phyloP scores from a whole-genome alignment of 2,113 vertebrate species.

The Pyrgilauda ruficollis region DNA sequence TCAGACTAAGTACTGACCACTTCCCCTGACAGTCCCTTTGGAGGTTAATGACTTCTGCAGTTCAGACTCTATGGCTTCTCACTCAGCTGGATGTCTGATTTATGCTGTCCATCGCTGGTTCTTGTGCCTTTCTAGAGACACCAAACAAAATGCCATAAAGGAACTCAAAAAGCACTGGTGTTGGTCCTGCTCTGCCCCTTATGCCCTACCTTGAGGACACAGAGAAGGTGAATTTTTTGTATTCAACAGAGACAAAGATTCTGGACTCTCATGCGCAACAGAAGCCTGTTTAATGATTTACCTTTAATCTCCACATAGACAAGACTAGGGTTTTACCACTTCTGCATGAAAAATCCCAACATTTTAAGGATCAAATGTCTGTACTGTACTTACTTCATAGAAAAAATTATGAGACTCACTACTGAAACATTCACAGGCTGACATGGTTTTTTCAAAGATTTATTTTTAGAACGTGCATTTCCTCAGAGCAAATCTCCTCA shows the following conservation, averaged over 20 bases:
- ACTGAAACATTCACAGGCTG: background rate
- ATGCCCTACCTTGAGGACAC: background rate
- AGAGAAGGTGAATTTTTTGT: background rate
- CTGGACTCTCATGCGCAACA: background rate
- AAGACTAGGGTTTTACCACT: background rate
- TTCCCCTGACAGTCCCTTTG: background rate
- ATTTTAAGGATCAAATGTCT: background rate
- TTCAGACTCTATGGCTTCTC: background rate
- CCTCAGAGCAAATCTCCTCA: background rate
- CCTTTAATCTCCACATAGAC: background rate
- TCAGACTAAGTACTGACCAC: background rate
- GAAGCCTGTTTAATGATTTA: background rate
- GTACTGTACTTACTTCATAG: background rate
- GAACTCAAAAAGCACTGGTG: background rate
- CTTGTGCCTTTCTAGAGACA: background rate
- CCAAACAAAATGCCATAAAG: background rate
- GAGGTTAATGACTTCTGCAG: background rate
- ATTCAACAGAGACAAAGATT: background rate
- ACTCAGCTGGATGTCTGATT: background rate
- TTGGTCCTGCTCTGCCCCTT: background rate
- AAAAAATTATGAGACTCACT: background rate
- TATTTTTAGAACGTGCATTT: constrained; percentile 27
- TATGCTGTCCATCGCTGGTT: background rate
- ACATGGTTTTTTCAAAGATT: background rate
- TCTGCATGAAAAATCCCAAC: background rate